Conservation (phyloP, 1,140 invertebrate genomes). For the Lepidurus packardi region DNA sequence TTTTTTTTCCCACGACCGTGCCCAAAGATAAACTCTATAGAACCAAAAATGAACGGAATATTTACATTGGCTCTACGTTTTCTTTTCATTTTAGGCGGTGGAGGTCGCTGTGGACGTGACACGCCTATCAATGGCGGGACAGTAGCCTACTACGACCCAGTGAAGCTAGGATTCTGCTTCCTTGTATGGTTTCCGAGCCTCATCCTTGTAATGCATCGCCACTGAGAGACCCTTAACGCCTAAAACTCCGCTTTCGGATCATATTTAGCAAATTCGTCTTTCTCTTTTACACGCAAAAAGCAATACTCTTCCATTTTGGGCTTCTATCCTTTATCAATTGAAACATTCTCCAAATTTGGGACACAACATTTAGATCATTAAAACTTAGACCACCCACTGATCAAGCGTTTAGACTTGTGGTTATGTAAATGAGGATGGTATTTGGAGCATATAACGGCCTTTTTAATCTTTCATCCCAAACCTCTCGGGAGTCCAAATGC, state of each 20-base stretch:
- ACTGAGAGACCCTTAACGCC: background rate
- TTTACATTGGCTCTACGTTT: background rate
- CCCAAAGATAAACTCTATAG: no score
- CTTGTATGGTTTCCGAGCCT: conserved; percentile 7
- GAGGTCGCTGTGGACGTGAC: conserved; percentile 10
- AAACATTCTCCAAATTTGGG: background rate
- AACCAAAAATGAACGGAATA: no score
- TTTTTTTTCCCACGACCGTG: background rate
- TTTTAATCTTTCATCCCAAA: background rate
- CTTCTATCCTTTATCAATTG: background rate
- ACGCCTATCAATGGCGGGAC: background rate
- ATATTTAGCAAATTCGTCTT: no score
- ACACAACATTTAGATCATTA: background rate
- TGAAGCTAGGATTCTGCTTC: conserved; percentile 5
- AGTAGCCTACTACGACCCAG: background rate
- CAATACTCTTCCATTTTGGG: background rate
- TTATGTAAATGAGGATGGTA: conserved; percentile 10
- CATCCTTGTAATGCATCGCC: background rate
- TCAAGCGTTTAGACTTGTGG: background rate
- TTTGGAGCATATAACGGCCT: background rate
- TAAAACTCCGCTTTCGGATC: background rate
- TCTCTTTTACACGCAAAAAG: background rate
- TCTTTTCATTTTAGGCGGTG: background rate
- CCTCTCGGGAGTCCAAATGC: background rate
- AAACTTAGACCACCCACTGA: background rate